These are phyloP conservation scores for Psittacula cyanocephala DNA, from an alignment of 2,113 vertebrate genomes.

Conservation along the genomic window DNA sequence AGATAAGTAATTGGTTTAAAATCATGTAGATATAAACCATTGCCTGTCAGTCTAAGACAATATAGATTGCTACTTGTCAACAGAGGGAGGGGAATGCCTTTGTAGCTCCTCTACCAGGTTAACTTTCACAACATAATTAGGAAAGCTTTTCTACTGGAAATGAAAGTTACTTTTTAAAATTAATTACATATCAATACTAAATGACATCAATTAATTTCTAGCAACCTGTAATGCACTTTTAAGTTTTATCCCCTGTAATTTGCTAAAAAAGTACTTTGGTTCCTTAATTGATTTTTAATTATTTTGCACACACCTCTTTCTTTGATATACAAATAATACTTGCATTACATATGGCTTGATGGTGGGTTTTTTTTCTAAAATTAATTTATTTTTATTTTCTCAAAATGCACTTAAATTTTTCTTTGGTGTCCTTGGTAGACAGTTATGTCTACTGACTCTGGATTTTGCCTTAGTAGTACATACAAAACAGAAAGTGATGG, in stretches of 20 bases:
- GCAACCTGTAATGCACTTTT: constrained; percentile 23
- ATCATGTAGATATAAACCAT: constrained; percentile 2
- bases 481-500: not conserved
- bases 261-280: constrained; percentile 13
- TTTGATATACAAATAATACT: not conserved
- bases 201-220: constrained; percentile 47
- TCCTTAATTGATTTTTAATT: constrained; percentile 51
- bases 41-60: constrained; percentile 40
- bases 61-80: constrained; percentile 51
- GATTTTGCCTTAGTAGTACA: not conserved
- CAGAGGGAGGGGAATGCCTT: not conserved
- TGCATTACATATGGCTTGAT: not conserved
- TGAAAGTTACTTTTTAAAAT: constrained; percentile 41
- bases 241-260: constrained; percentile 34
- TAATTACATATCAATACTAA: constrained; percentile 47
- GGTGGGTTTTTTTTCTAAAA: not conserved
- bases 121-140: constrained; percentile 24
- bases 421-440: not conserved
- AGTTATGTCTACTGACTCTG: not conserved
- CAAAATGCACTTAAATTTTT: not conserved
- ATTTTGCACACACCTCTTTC: not conserved
- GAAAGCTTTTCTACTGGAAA: constrained; percentile 32
- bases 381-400: not conserved
- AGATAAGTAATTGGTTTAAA: constrained; percentile 32
- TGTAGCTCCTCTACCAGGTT: constrained; percentile 22